Conservation (phyloP, 2,888 invertebrate genomes). For the Drosophila heteroneura region DNA sequence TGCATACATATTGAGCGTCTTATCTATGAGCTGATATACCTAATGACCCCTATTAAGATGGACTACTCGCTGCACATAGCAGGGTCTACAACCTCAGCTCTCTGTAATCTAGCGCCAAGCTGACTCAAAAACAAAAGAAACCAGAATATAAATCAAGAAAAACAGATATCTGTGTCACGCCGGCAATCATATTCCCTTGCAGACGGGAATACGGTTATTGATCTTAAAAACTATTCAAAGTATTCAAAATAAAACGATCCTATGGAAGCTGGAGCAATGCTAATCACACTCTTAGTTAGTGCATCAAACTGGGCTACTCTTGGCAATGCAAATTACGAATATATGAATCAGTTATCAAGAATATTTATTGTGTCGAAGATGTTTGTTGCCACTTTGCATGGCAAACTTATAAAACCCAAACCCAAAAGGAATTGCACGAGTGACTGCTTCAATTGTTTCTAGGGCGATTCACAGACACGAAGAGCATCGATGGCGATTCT, state of each 20-base stretch:
- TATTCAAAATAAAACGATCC: neutral
- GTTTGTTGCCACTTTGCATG: neutral
- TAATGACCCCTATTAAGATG: conserved; percentile 36
- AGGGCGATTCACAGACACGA: conserved; percentile 16
- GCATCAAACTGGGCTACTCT: neutral
- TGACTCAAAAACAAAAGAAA: neutral
- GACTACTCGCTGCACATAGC: conserved; percentile 5
- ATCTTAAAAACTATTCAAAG: neutral
- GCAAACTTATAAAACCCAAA: neutral
- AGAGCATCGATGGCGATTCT: conserved; percentile 28
- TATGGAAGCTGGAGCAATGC: neutral
- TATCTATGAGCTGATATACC: conserved; percentile 43
- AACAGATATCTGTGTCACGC: neutral
- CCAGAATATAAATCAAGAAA: neutral
- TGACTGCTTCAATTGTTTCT: conserved; percentile 41
- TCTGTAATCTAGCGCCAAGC: conserved; percentile 45
- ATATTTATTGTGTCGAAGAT: neutral
- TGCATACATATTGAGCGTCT: conserved; percentile 6
- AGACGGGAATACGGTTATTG: neutral
- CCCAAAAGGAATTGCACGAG: conserved; percentile 16
- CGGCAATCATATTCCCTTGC: neutral
- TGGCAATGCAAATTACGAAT: neutral
- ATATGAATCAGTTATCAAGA: neutral
- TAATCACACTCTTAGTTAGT: neutral
- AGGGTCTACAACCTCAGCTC: conserved; percentile 44